These are phyloP conservation scores for Amphipoea lucens DNA, from an alignment of 2,888 invertebrate species.

Conservation along the genomic window DNA sequence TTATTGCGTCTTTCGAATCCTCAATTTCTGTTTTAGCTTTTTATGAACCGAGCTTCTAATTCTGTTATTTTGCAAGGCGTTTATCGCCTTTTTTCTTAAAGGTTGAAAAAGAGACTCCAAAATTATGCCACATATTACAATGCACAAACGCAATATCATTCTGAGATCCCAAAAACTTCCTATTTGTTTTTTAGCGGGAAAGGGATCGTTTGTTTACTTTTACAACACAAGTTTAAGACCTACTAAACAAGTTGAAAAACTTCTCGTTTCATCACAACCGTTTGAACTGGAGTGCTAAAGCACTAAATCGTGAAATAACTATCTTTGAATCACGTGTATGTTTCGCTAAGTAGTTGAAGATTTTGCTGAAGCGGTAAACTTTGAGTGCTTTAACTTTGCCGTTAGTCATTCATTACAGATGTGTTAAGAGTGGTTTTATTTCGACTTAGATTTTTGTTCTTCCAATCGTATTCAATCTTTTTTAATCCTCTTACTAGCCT, in stretches of 20 bases:
- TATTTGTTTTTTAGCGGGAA: not conserved
- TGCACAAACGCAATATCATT: not conserved
- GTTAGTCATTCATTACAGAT: conserved; percentile 27
- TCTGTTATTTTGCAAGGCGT: not conserved
- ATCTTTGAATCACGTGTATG: conserved; percentile 30
- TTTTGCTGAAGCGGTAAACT: conserved; percentile 35
- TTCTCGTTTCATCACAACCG: conserved; percentile 5
- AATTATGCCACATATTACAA: not conserved
- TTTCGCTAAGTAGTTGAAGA: conserved; percentile 43
- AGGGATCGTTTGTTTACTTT: not conserved
- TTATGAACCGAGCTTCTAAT: not conserved
- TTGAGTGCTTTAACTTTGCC: conserved; percentile 37
- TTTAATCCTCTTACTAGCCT: no score
- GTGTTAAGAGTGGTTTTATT: conserved; percentile 22
- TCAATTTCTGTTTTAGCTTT: not conserved
- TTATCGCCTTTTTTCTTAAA: not conserved
- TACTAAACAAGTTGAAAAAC: conserved; percentile 21
- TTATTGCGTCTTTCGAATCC: conserved; percentile 12
- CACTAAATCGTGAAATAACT: conserved; percentile 43
- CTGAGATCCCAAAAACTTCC: not conserved
- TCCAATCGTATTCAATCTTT: no score
- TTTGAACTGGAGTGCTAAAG: conserved; percentile 14
- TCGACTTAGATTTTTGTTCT: not conserved
- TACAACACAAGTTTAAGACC: conserved; percentile 8
- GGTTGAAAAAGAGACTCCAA: not conserved